Base-by-base conservation (phyloP, 2,113 vertebrate genomes). In the Gasterosteus aculeatus region DNA sequence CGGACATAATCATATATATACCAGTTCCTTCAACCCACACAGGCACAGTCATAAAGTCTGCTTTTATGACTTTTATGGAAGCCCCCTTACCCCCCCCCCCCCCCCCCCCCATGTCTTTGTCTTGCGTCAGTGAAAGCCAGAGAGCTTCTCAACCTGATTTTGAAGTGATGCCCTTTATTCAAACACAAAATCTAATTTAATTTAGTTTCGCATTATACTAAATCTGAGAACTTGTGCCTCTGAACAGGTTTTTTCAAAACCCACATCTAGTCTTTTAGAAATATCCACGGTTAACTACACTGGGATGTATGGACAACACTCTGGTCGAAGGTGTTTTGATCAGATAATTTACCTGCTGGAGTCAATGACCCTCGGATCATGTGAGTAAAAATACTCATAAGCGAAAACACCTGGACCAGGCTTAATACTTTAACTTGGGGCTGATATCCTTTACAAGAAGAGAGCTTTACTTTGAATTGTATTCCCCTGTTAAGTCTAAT, bases 1-100 rank as follows among this genome's bases (percentile, higher is more conserved):
- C 58, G 16, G 15, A 53, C 4, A 33, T 39, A 64, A 42, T 66
- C 33, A 54, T 51, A 47, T 16, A 54, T 51, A 47, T 16, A 15
- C 0, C 35, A 63, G 53, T 8, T 5, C 53, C 38, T n/a, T 63
- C 63, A 64, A 51, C 69, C 41, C 41, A 31, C 71, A 78, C 67
- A 74, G 64, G 44, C n/a, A 54, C 18, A 70, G 69, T 38, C 58
- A 77, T 86, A 60, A 79, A 80, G 78, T 56, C 15, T 46, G 33
- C 0, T 75, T 70, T 78, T 54, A 84, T 61, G 72, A 65, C 54
- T 65, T 7, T 77, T 35, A 79, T 62, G 75, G 75, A 68, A 79
- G 75, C 22, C 39, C 39, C 35, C 35, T 26, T 51, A 26, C 22
- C 33, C 7, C 18, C 38, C 41, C 31, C 57, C 41, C 31, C 57